phyloP scores from a whole-genome alignment of 23 tunicate species.

The Styela plicata region DNA sequence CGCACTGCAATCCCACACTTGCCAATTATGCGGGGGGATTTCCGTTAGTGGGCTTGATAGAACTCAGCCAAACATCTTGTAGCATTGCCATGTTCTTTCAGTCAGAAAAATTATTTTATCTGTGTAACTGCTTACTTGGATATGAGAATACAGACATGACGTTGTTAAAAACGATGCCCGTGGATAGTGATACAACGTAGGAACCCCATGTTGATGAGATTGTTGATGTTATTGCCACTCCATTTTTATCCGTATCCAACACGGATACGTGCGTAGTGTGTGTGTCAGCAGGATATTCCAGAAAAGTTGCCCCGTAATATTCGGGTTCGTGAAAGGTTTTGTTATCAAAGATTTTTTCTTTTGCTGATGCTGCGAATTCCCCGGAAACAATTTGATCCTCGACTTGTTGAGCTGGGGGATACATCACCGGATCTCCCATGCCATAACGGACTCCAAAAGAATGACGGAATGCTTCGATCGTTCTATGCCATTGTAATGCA shows the following conservation, averaged over 20 bases:
- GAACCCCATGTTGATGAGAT: slow-evolving; percentile 59
- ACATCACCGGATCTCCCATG: slow-evolving; percentile 54
- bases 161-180: slow-evolving; percentile 71
- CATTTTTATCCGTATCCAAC: slow-evolving; percentile 56
- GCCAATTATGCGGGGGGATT: too few relatives aligned
- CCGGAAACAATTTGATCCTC: slow-evolving; percentile 10
- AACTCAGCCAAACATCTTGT: too few relatives aligned
- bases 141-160: slow-evolving; percentile 54
- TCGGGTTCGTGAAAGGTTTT: slow-evolving; percentile 43
- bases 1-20: too few relatives aligned
- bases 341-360: slow-evolving; percentile 36
- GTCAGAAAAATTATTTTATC: too few relatives aligned
- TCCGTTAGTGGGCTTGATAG: too few relatives aligned
- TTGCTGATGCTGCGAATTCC: background rate
- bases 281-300: slow-evolving; percentile 2
- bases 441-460: slow-evolving; percentile 42
- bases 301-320: slow-evolving; percentile 49
- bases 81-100: too few relatives aligned
- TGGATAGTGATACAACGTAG: slow-evolving; percentile 35
- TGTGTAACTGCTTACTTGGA: slow-evolving; percentile 26
- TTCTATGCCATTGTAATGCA: slow-evolving; percentile 65
- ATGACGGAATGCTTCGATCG: slow-evolving; percentile 66
- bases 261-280: slow-evolving; percentile 69
- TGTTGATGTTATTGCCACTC: slow-evolving; percentile 79
- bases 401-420: slow-evolving; percentile 4